Evolutionary conservation across 2,888 invertebrate species (phyloP), one percentile per base, ranked within the genome.

Genomic region (Hydroisotoma schaefferi): DNA sequence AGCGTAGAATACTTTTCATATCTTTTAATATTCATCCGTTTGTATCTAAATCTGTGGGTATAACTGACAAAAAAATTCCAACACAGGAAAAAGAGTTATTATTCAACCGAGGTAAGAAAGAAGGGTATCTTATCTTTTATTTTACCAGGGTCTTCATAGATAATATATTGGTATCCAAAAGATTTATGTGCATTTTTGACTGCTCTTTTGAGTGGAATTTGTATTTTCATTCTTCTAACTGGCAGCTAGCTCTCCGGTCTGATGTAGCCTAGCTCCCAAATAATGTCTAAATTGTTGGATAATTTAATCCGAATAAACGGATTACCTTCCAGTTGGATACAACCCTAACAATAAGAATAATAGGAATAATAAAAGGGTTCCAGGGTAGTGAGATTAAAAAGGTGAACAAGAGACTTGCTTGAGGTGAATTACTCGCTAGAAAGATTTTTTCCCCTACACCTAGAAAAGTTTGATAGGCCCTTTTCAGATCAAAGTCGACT

Each of bases 221-320:
- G 40, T 40, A 10, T 40, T 15, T 15, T 10, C 29, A 37, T 52
- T 37, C 29, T 40, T 40, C 40, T 8, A 15, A 15, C 40, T 40
- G 40, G 40, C 40, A 40, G 40, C 40, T 15, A 40, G 8, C 5
- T 18, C 5, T 18, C 40, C 40, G 20, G 15, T 40, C 40, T 18
- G n/a, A n/a, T n/a, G n/a, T n/a, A n/a, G n/a, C n/a, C n/a, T n/a
- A n/a, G n/a, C n/a, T n/a, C n/a, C n/a, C n/a, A n/a, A 15, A 25
- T 53, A 53, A 53, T 40, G 53, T 53, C 53, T 53, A 53, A 53
- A 53, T 53, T 25, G 37, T 37, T 33, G 53, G 53, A 53, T 53
- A 53, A 33, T 53, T 52, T 37, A 37, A 53, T 53, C 53, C 53
- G 43, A 53, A 53, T 38, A 38, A 40, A 53, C 37, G 53, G 53